Evolutionary conservation across 1,140 invertebrate genomes (phyloP), one percentile per base, ranked within the genome.

Genomic region (Drosophila bocqueti): DNA sequence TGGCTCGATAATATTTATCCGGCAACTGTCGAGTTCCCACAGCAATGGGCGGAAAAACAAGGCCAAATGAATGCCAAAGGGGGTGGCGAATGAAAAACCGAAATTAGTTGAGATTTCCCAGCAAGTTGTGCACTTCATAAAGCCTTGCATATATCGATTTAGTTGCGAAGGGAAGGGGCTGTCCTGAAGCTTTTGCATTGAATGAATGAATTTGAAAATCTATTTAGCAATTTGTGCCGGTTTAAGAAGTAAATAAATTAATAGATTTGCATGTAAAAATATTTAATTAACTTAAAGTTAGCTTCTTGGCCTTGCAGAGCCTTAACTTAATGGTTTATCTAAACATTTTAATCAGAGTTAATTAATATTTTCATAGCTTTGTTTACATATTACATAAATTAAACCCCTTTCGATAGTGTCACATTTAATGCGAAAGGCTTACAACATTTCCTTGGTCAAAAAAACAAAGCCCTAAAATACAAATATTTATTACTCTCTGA

Each of bases 1-100:
- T 38, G 11, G 24, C 31, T 69, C 15, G 34, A 40, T 43, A 21
- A 71, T 55, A 38, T 52, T 50, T 60, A 31, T 16, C 4, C 13
- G 29, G 43, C 68, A 73, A 49, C 66, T 73, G 69, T 24, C 69
- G 36, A 16, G 11, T 58, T 73, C 66, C 52, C 69, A 68, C 66
- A 71, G 62, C 15, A 67, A 24, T 26, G 31, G 40, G 36, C 9
- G n/a, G 21, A 34, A 40, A 50, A 42, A 49, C 45, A 13, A 18
- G 45, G 36, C 36, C 13, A 31, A 31, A 21, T 24, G 36, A 38
- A 38, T 29, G 31, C 62, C 42, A 47, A 69, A 18, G n/a, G 15
- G 5, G 36, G 24, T 4, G 26, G 26, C 2, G 18, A 38, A 31
- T 68, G 16, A 46, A 31, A 55, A 31, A 29, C n/a, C 40, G 10